Evolutionary conservation across 1,140 invertebrate genomes (phyloP).

Genomic region (Tachypleus tridentatus): DNA sequence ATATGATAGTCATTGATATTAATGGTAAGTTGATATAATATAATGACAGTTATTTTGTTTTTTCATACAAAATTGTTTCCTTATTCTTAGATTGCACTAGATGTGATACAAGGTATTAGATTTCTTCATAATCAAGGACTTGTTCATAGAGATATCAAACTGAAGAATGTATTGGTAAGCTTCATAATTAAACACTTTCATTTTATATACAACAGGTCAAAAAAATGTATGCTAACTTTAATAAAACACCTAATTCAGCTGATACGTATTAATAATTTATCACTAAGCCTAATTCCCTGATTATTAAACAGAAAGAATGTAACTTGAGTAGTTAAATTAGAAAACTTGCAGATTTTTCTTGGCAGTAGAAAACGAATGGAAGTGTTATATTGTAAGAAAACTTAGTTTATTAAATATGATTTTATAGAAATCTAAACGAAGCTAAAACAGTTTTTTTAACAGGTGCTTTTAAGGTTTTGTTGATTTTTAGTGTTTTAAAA

Average conservation of each 20-base stretch:
- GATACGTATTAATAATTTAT: neutral
- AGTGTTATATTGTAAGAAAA: no score
- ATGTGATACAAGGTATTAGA: slow-evolving; percentile 70
- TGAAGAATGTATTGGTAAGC: slow-evolving; percentile 16
- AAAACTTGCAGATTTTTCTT: no score
- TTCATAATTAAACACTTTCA: neutral
- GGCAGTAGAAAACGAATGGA: no score
- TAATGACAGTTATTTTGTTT: neutral
- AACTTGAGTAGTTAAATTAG: neutral
- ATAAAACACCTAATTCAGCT: neutral
- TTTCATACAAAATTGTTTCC: neutral
- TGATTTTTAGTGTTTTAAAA: no score
- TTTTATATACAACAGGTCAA: neutral
- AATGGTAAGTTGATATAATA: neutral
- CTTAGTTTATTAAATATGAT: no score
- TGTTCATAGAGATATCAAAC: slow-evolving; percentile 78
- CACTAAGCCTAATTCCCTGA: neutral
- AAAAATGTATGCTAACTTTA: neutral
- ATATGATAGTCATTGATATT: neutral
- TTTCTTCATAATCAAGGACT: slow-evolving; percentile 73
- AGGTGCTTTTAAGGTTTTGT: no score
- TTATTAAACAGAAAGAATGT: slow-evolving; percentile 9
- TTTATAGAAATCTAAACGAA: no score
- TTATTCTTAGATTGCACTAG: slow-evolving; percentile 46
- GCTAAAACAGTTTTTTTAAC: no score